Evolutionary conservation across 2,888 invertebrate genomes (phyloP), one percentile per base, ranked within the genome.

Genomic region (Apodemia zela): DNA sequence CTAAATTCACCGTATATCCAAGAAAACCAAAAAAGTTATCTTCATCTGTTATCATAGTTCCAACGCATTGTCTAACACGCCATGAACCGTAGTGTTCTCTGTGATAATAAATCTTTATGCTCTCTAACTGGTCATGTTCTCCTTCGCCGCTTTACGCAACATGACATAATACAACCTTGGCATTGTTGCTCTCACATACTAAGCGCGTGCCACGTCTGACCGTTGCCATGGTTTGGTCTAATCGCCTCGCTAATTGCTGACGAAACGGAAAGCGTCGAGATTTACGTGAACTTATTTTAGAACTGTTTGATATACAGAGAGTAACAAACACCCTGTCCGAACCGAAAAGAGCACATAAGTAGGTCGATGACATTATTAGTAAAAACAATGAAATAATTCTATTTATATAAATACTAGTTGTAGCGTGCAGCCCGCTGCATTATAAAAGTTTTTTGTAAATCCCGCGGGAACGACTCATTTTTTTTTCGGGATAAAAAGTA

Each of bases 151-250:
- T 58, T 85, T 85, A 73, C 79, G 75, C 75, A 85, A 82, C 67
- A 71, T 79, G 75, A 78, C 80, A 81, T 80, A 84, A 81, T 74
- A 72, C 63, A 72, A 72, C 85, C 88, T 87, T 89, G 87, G 86
- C 86, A 87, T 87, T 88, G 86, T 84, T 87, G 81, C 82, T 82
- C 78, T 83, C 82, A 82, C 76, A 76, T 76, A 67, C 66, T 68
- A 71, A 70, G 74, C 74, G 72, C 74, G 77, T 80, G 84, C 81
- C 82, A 82, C 54, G 25, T 13, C 15, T 54, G 54, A 54, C 54
- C 54, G 54, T 25, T 54, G 54, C 25, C 25, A 54, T 25, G 54
- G 15, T 13, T 54, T 6, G 54, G 25, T 54, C 54, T 54, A 54
- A 54, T 54, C 54, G 51, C 51, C 13, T 25, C 51, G 51, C 51